phyloP scores from a whole-genome alignment of 1,140 invertebrate species.

The Notospermus geniculatus region DNA sequence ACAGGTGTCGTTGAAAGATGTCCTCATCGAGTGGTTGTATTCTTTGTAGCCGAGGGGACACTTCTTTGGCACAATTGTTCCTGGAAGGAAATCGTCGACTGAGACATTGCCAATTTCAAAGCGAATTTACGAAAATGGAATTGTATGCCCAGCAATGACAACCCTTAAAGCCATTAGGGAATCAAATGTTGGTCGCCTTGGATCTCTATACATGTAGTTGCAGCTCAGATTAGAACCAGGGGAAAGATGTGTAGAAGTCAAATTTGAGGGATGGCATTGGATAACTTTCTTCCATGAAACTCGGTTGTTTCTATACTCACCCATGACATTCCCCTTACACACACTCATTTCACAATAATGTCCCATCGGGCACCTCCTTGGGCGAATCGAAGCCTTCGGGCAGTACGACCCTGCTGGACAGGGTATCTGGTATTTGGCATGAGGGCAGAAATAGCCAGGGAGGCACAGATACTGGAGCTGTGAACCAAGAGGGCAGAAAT shows the following conservation, averaged over 20 bases:
- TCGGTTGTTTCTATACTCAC: too few species aligned
- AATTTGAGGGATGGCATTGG: too few species aligned
- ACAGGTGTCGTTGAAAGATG: slow-evolving; percentile 46
- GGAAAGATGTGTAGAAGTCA: too few species aligned
- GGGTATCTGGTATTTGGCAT: slow-evolving; percentile 38
- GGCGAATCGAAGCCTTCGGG: slow-evolving; percentile 39
- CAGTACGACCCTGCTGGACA: slow-evolving; percentile 52
- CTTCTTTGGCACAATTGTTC: slow-evolving; percentile 46
- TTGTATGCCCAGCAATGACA: too few species aligned
- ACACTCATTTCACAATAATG: slow-evolving; percentile 42
- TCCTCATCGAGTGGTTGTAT: slow-evolving; percentile 35
- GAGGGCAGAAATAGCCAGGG: slow-evolving; percentile 50
- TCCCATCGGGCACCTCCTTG: slow-evolving; percentile 43
- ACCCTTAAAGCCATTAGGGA: too few species aligned
- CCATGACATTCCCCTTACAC: slow-evolving; percentile 43
- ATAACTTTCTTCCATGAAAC: too few species aligned
- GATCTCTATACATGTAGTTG: too few species aligned
- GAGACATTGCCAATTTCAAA: too few species aligned
- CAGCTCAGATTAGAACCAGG: too few species aligned
- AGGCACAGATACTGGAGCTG: slow-evolving; percentile 42
- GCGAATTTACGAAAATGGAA: too few species aligned
- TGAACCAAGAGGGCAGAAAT: slow-evolving; percentile 43
- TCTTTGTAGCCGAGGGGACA: slow-evolving; percentile 49
- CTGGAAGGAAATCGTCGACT: too few species aligned
- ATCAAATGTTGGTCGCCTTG: too few species aligned